These are phyloP conservation scores for Wasmannia auropunctata DNA, from an alignment of 1,140 invertebrate species.

Conservation along the genomic window DNA sequence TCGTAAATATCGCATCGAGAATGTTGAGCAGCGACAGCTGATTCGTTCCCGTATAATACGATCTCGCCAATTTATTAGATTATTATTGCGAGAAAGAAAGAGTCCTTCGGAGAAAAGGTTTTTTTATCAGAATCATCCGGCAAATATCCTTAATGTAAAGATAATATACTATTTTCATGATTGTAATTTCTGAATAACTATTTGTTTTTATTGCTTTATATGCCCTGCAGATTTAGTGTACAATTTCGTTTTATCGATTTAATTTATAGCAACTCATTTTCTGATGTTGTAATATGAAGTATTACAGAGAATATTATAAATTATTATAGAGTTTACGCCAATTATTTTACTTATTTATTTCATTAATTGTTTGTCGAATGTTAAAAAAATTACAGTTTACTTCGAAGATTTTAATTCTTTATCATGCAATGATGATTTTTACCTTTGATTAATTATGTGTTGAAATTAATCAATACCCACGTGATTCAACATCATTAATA, in stretches of 20 bases:
- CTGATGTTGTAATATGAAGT: neutral
- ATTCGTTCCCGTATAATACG: conserved; percentile 28
- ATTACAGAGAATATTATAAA: too few species aligned
- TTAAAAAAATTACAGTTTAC: neutral
- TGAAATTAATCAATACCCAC: conserved; percentile 55
- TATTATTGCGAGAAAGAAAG: conserved; percentile 61
- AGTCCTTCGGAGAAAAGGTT: neutral
- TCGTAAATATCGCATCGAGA: conserved; percentile 75
- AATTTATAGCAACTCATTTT: neutral
- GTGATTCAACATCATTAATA: conserved; percentile 24
- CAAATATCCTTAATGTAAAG: conserved; percentile 54
- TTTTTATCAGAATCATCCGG: neutral
- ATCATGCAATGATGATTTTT: conserved; percentile 15
- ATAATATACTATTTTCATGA: neutral
- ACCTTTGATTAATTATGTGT: conserved; percentile 65
- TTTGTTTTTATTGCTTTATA: neutral
- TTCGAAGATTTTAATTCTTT: neutral
- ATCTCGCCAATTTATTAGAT: conserved; percentile 73
- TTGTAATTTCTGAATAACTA: neutral
- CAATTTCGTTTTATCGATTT: neutral
- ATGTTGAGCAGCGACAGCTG: conserved; percentile 40
- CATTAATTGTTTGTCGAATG: neutral
- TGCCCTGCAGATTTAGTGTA: neutral
- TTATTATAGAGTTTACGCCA: neutral
- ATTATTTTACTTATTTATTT: conserved; percentile 9